Evolutionary conservation across 2,888 invertebrate species (phyloP).

Genomic region (Phortica magna): DNA sequence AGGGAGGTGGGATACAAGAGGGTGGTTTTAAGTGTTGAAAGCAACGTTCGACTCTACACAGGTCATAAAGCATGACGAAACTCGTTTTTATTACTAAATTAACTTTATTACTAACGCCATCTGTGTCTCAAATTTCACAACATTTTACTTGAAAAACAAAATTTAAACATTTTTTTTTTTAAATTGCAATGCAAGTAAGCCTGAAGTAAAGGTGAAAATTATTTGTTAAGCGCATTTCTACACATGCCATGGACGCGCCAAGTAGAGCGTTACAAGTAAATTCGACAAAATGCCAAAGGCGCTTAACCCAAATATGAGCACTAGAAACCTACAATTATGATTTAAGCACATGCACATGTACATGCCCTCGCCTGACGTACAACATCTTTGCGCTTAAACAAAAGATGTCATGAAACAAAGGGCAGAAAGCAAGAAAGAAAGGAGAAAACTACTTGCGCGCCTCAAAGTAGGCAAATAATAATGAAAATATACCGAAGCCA

Average conservation of each 20-base stretch:
- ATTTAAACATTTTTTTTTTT: no score
- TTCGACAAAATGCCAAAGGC: not conserved
- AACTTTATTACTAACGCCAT: no score
- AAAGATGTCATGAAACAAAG: no score
- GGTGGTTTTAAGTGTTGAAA: no score
- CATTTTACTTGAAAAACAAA: no score
- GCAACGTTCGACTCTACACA: no score
- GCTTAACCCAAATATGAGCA: not conserved
- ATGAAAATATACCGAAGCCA: not conserved
- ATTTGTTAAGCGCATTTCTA: not conserved
- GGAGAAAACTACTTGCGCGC: not conserved
- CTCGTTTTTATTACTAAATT: no score
- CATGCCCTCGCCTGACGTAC: not conserved
- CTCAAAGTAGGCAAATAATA: slow-evolving; percentile 1
- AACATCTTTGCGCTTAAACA: no score
- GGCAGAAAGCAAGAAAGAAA: not conserved
- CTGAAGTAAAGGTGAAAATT: not conserved
- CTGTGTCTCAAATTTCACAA: no score
- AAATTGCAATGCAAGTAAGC: no score
- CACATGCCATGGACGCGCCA: not conserved
- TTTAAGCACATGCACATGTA: not conserved
- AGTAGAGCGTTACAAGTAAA: not conserved
- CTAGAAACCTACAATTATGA: not conserved
- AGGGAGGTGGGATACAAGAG: no score
- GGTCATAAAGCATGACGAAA: no score